Evolutionary conservation across 2,797 vertebrate genomes (phyloP), one percentile per base, ranked within the genome.

Genomic region (Cirrhinus mrigala): DNA sequence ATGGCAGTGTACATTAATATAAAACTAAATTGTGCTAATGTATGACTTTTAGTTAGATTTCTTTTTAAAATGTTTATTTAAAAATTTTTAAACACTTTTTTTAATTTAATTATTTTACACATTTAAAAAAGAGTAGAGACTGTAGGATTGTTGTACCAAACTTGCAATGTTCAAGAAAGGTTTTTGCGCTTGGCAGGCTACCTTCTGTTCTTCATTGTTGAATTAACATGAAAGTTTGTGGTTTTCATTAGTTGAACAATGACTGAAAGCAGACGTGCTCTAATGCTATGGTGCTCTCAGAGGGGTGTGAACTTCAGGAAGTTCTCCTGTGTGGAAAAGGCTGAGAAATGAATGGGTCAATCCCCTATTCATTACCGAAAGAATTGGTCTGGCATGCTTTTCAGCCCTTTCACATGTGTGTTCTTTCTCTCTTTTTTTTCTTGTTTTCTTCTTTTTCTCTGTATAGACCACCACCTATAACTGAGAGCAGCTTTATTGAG

Each of bases 401-500:
- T 77, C 48, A 11, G 15, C 40, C 18, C 54, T 81, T 84, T 84
- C 24, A 83, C 82, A 54, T 44, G 24, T 46, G 40, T 75, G 56
- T 48, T 69, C 89, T 58, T 24, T 27, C 92, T 86, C 92, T 85
- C 93, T 94, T 58, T 89, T 89, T 95, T 95, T 88, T 77, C 24
- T 62, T 56, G 0, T 62, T 33, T 33, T 16, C 14, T 56, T 70
- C 20, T 90, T 22, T 18, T 92, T 87, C 92, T 84, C 93, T 95
- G 89, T 95, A 94, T 89, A 73, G 50, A 80, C 50, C 92, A 70
- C 85, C 93, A 0, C 87, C 80, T 85, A 77, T 86, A 52, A 94
- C 92, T 78, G 96, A 96, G n/a, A 95, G 93, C 90, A 96, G 95
- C 91, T 97, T 97, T 75, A 95, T 97, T 50, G 96, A 97, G 86